Evolutionary conservation across 2,797 vertebrate genomes (phyloP).

Genomic region (Siniperca obscura): DNA sequence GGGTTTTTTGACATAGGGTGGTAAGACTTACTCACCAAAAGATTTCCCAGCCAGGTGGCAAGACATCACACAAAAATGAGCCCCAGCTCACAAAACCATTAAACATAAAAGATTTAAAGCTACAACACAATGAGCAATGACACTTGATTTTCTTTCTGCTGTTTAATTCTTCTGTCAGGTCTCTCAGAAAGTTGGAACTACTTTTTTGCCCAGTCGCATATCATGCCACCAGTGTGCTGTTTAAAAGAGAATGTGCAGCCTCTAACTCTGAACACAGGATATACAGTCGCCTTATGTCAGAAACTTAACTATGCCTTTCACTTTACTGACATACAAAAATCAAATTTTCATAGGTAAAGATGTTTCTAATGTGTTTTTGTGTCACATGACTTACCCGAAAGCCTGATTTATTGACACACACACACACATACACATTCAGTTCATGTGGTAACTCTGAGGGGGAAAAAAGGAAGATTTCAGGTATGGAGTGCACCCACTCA

Average conservation of each 20-base stretch:
- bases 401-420: constrained; percentile 1
- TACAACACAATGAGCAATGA: neutral
- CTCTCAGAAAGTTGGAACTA: neutral
- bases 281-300: neutral
- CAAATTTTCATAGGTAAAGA: neutral
- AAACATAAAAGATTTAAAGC: neutral
- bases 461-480: constrained; percentile 29
- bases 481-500: constrained; percentile 54
- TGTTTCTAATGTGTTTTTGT: constrained; percentile 3
- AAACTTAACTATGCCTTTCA: neutral
- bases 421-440: neutral
- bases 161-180: neutral
- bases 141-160: neutral
- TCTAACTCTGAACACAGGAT: neutral
- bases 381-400: constrained; percentile 33
- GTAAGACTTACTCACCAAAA: neutral
- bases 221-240: neutral
- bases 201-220: neutral
- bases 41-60: neutral
- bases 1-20: neutral
- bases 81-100: neutral
- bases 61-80: neutral
- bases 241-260: neutral
- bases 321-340: constrained; percentile 12
- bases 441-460: constrained; percentile 32